phyloP scores from a whole-genome alignment of 2,113 vertebrate genomes.

The mouse (Mus musculus) region GRCm39 chr6:128699501-128700000 shows the following conservation, averaged over 20 bases:
- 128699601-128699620: background rate
- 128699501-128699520: background rate
- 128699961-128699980: background rate
- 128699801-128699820: background rate
- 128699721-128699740: background rate
- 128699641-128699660: background rate
- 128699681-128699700: background rate
- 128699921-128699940: conserved; percentile 43
- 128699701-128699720: background rate
- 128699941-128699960: background rate
- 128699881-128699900: background rate
- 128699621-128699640: background rate
- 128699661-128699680: background rate
- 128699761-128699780: background rate
- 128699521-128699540: background rate
- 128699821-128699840: background rate
- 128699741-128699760: background rate
- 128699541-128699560: background rate
- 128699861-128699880: background rate
- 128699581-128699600: background rate
- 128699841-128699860: background rate
- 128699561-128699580: no score
- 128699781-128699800: background rate
- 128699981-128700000: conserved; percentile 21
- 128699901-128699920: conserved; percentile 8